Conservation (phyloP, 2,113 vertebrate species). For the Tamias sibiricus region DNA sequence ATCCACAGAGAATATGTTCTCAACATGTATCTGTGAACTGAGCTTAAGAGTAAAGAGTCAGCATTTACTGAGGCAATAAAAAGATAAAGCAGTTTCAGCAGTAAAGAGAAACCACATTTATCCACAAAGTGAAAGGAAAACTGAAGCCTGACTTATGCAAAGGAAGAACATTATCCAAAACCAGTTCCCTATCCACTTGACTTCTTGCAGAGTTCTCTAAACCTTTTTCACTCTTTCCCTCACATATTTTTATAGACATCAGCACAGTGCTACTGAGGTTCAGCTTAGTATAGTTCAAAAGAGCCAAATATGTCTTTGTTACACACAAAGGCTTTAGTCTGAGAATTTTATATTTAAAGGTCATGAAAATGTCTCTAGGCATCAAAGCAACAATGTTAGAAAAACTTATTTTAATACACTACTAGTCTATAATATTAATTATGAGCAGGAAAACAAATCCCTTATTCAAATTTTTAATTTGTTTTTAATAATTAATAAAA, state of each 20-base stretch:
- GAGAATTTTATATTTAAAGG: conserved; percentile 32
- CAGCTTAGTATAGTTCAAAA: background rate
- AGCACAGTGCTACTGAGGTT: conserved; percentile 6
- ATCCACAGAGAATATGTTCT: conserved; percentile 35
- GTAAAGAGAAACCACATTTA: conserved; percentile 34
- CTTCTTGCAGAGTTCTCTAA: conserved; percentile 14
- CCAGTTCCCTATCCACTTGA: background rate
- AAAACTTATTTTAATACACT: background rate
- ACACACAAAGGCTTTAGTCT: background rate
- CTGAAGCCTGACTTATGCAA: background rate
- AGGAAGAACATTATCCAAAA: conserved; percentile 22
- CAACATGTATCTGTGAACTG: background rate
- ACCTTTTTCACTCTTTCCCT: conserved; percentile 22
- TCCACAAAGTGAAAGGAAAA: background rate
- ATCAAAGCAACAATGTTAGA: conserved; percentile 26
- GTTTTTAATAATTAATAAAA: background rate
- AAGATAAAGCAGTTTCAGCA: background rate
- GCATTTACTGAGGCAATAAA: conserved; percentile 28
- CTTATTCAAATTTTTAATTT: conserved; percentile 26
- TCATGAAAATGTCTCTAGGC: background rate
- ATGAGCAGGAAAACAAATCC: background rate
- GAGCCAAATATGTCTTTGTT: background rate
- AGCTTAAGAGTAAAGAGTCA: background rate
- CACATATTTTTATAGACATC: conserved; percentile 24
- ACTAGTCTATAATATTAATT: background rate